These are phyloP conservation scores for Incurvaria masculella DNA, from an alignment of 2,888 invertebrate genomes.

Conservation along the genomic window DNA sequence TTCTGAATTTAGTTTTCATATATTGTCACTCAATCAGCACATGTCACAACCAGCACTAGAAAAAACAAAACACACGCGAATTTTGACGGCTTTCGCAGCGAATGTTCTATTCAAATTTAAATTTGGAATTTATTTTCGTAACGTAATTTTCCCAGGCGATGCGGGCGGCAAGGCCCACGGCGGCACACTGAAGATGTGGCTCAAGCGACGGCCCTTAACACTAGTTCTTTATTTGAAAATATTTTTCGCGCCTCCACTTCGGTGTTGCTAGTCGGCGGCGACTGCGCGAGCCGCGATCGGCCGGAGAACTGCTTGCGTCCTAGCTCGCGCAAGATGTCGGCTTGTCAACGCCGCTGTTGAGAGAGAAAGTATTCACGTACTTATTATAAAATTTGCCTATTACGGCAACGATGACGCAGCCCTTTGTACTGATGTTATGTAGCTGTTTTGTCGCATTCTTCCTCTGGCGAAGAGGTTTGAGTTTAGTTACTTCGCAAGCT, in stretches of 20 bases:
- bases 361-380: background rate
- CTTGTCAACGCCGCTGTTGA: background rate
- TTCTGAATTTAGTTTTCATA: background rate
- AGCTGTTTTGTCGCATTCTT: too few relatives aligned
- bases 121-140: background rate
- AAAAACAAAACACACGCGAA: background rate
- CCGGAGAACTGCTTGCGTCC: background rate
- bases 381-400: background rate
- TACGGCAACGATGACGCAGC: background rate
- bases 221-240: background rate
- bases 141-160: too few relatives aligned
- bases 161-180: background rate
- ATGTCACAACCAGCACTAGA: background rate
- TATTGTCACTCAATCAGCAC: background rate
- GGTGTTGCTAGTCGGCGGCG: background rate
- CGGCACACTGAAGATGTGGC: background rate
- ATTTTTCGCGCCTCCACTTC: background rate
- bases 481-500: too few relatives aligned
- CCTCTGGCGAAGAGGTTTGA: too few relatives aligned
- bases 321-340: background rate
- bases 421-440: too few relatives aligned
- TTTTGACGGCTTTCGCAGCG: background rate
- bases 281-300: background rate
- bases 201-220: background rate
- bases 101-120: too few relatives aligned